Conservation (phyloP, 2,888 invertebrate species). For the Scaptomyza parva region DNA sequence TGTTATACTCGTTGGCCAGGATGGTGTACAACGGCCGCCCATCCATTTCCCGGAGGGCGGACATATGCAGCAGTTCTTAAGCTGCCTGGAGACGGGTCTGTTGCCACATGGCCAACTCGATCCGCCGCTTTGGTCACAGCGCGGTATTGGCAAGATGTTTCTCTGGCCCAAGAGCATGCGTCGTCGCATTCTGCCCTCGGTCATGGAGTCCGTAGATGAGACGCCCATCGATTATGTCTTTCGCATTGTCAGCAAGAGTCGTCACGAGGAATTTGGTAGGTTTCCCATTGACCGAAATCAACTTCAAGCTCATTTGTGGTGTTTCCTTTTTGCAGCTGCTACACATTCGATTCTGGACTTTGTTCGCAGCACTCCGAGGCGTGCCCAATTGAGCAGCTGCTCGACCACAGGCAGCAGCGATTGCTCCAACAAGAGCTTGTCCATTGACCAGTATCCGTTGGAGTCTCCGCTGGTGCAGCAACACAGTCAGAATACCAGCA, state of each 20-base stretch:
- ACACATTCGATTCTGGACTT: constrained; percentile 89
- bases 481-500: constrained; percentile 86
- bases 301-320: neutral
- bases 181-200: constrained; percentile 89
- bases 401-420: constrained; percentile 89
- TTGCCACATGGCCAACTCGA: constrained; percentile 95
- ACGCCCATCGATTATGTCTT: constrained; percentile 93
- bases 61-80: constrained; percentile 95
- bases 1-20: constrained; percentile 95
- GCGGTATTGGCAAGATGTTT: constrained; percentile 89
- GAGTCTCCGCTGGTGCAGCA: constrained; percentile 81
- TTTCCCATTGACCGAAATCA: neutral
- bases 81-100: constrained; percentile 94
- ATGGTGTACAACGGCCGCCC: constrained; percentile 96
- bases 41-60: constrained; percentile 96
- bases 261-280: constrained; percentile 90
- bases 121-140: constrained; percentile 96
- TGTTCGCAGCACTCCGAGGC: constrained; percentile 84
- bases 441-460: constrained; percentile 85
- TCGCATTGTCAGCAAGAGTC: constrained; percentile 92
- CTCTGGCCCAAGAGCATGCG: constrained; percentile 87
- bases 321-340: constrained; percentile 86
- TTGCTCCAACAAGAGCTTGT: constrained; percentile 86
- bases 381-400: constrained; percentile 87
- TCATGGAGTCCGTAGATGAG: constrained; percentile 87